Base-by-base conservation (phyloP, 2,797 vertebrate genomes). In the Crocidura indochinensis region DNA sequence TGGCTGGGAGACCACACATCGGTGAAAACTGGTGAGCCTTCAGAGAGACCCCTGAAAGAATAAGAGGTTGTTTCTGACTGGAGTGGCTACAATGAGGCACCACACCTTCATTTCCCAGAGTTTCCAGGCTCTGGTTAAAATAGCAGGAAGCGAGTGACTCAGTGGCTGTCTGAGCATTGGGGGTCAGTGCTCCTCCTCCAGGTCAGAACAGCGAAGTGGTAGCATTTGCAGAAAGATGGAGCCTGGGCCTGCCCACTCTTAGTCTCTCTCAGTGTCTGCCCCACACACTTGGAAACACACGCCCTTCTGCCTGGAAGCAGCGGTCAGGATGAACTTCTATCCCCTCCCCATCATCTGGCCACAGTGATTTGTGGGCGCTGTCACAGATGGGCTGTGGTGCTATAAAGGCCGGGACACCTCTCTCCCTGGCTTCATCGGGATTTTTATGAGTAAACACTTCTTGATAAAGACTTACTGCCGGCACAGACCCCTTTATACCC, bases 381-480 rank as follows among this genome's bases (percentile, higher is more conserved):
- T 96, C 97, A 94, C 93, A 76, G 84, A 95, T 72, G 79, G 94
- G 88, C 93, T 74, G 93, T 73, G 83, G 93, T 69, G 44, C 96
- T 94, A 95, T 97, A 97, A 98, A 97, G 96, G 94, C 92, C 95
- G 95, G 93, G 97, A 69, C 73, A 94, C 94, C 85, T 91, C 90
- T 96, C 94, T 96, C 77, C 89, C 68, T 62, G 90, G 56, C 91
- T 92, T 95, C 96, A 93, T 90, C 85, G 96, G 96, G 86, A 95
- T 89, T 97, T 98, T 98, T 98, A 98, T 96, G 97, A 97, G 96
- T 96, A 97, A 98, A 97, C 96, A 96, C 96, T 97, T 97, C 97
- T 96, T 73, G 85, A 98, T 97, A 97, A 97, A 97, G 97, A 98
- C 96, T 97, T 97, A 97, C 72, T 96, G 95, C 97, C 97, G 96